phyloP scores from a whole-genome alignment of 2,113 vertebrate species.

The Lethenteron camtschaticum region DNA sequence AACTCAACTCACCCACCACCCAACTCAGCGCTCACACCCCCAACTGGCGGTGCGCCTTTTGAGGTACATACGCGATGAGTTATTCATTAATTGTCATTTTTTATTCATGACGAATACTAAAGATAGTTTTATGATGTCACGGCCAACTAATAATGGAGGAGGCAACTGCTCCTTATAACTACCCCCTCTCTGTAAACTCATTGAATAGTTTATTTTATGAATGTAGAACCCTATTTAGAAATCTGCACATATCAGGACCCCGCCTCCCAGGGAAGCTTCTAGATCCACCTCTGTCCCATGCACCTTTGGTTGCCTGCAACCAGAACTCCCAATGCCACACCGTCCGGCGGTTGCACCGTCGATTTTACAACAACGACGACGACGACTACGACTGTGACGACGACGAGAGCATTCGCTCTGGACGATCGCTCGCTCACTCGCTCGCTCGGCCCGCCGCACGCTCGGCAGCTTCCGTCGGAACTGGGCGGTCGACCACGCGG shows the following conservation, averaged over 20 bases:
- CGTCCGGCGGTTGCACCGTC: too few relatives aligned
- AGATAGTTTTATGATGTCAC: not conserved
- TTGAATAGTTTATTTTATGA: not conserved
- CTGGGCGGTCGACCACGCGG: conserved; percentile 83
- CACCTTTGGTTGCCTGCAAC: too few relatives aligned
- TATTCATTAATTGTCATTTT: conserved; percentile 20
- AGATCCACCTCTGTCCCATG: too few relatives aligned
- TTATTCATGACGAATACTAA: not conserved
- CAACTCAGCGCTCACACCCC: too few relatives aligned
- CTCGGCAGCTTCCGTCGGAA: conserved; percentile 70
- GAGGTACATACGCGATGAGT: too few relatives aligned
- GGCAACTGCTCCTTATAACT: too few relatives aligned
- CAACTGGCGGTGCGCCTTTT: too few relatives aligned
- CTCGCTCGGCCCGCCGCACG: not conserved
- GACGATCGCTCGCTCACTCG: not conserved
- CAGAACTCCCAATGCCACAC: too few relatives aligned
- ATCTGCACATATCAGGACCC: too few relatives aligned
- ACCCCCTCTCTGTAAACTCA: not conserved
- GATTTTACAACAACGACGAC: too few relatives aligned
- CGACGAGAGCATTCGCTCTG: not conserved
- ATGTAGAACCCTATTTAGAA: not conserved
- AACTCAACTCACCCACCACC: too few relatives aligned
- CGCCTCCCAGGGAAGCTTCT: too few relatives aligned
- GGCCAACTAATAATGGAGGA: not conserved
- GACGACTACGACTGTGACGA: not conserved